These are phyloP conservation scores for Lycaon pictus DNA, from an alignment of 2,113 vertebrate species.

Conservation along the genomic window DNA sequence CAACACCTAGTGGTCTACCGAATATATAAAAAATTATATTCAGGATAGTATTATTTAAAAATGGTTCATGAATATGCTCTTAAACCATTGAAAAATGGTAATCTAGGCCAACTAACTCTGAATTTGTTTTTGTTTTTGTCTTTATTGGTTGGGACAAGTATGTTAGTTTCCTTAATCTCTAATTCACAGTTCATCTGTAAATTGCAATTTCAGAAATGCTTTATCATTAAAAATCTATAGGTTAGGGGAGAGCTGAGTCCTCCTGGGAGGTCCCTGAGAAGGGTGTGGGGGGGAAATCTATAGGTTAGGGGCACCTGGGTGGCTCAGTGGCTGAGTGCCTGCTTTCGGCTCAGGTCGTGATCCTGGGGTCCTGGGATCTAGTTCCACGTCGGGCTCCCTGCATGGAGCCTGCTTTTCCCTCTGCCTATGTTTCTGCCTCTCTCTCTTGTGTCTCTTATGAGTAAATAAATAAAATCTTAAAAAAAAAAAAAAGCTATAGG, in stretches of 20 bases:
- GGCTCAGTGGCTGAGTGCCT: no score
- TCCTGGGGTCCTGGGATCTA: no score
- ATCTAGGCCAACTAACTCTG: background rate
- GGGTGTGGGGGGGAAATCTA: no score
- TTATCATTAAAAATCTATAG: background rate
- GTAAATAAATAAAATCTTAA: no score
- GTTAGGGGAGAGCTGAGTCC: background rate
- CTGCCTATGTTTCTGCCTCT: no score
- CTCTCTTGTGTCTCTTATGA: no score
- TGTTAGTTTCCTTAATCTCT: background rate
- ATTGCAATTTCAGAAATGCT: constrained; percentile 17
- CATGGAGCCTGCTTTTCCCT: no score
- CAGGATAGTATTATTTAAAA: background rate
- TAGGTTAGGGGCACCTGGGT: no score
- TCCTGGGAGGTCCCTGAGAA: no score
- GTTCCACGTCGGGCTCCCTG: no score
- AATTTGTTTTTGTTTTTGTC: background rate
- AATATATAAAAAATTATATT: background rate
- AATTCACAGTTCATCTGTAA: background rate
- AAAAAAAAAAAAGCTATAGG: background rate
- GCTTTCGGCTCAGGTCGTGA: no score
- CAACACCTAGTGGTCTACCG: background rate
- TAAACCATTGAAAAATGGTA: background rate
- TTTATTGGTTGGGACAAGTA: background rate
- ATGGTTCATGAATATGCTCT: background rate